Evolutionary conservation across 2,113 vertebrate genomes (phyloP).

Genomic region (Pyxicephalus adspersus): DNA sequence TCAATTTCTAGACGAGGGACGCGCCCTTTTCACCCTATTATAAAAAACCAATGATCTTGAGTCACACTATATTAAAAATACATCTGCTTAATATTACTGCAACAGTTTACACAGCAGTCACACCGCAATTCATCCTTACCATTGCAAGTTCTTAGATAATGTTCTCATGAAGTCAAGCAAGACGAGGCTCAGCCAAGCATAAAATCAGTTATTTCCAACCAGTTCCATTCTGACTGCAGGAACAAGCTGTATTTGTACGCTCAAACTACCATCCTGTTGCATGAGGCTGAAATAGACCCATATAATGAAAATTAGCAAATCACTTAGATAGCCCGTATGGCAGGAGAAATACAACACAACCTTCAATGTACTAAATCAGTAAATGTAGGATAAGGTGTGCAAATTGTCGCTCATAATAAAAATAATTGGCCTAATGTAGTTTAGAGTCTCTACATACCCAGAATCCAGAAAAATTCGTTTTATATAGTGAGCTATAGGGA

Average conservation of each 20-base stretch:
- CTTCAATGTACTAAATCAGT: neutral
- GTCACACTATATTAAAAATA: constrained; percentile 22
- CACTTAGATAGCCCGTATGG: constrained; percentile 56
- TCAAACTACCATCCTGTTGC: constrained; percentile 65
- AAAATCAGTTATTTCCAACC: constrained; percentile 77
- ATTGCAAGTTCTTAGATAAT: constrained; percentile 64
- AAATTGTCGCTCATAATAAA: neutral
- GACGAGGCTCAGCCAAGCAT: constrained; percentile 68
- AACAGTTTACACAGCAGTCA: constrained; percentile 45
- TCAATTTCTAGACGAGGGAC: neutral
- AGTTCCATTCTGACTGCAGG: constrained; percentile 66
- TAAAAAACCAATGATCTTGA: neutral
- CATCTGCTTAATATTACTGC: constrained; percentile 7
- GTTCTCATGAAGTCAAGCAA: constrained; percentile 65
- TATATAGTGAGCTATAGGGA: neutral
- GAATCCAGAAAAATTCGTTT: neutral
- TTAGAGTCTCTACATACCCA: neutral
- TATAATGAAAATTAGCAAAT: constrained; percentile 61
- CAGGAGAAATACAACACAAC: neutral
- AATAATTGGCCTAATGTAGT: constrained; percentile 15
- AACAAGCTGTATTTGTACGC: constrained; percentile 64
- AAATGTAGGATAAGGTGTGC: constrained; percentile 20
- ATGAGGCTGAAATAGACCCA: constrained; percentile 65
- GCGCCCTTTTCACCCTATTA: neutral
- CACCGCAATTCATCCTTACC: constrained; percentile 45